Conservation (phyloP, 2,797 vertebrate genomes). For the Artibeus lituratus region DNA sequence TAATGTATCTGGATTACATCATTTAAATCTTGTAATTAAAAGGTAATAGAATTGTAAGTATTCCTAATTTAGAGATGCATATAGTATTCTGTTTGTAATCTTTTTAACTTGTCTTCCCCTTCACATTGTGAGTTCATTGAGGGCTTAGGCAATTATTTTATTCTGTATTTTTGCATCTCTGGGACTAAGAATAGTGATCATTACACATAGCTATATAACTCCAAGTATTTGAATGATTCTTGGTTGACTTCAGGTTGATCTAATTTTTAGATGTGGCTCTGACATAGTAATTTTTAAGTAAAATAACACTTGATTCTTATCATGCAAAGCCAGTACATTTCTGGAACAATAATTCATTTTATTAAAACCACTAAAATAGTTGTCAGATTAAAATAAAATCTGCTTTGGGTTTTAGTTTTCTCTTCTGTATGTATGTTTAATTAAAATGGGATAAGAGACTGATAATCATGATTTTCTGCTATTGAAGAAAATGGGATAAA, state of each 20-base stretch:
- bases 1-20: neutral
- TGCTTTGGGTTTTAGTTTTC: neutral
- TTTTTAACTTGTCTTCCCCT: neutral
- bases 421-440: constrained; percentile 36
- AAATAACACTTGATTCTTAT: constrained; percentile 5
- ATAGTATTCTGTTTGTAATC: neutral
- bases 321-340: neutral
- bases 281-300: neutral
- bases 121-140: neutral
- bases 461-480: constrained; percentile 47
- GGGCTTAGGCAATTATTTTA: neutral
- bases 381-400: constrained; percentile 49
- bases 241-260: constrained; percentile 8
- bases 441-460: constrained; percentile 56
- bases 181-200: neutral
- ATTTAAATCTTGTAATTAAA: neutral
- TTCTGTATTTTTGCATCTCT: neutral
- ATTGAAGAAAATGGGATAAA: constrained; percentile 43
- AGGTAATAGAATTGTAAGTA: neutral
- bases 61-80: neutral
- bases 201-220: neutral
- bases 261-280: neutral
- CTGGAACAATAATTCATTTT: constrained; percentile 23
- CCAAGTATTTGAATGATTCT: neutral
- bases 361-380: constrained; percentile 35